Conservation (phyloP, 2,888 invertebrate genomes). For the Mythimna loreyi region DNA sequence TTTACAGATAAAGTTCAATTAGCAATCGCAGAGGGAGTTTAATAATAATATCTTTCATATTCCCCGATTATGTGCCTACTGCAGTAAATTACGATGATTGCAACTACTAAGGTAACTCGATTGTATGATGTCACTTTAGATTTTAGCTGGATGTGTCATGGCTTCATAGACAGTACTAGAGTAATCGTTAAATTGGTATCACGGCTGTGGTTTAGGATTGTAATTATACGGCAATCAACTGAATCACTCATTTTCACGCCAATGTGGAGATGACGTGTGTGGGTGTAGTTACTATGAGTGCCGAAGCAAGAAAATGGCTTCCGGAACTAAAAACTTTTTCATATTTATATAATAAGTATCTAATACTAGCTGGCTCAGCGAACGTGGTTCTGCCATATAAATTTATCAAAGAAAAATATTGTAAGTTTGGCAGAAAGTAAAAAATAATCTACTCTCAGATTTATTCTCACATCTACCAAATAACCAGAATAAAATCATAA, state of each 20-base stretch:
- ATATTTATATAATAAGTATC: background rate
- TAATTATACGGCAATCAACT: slow-evolving; percentile 24
- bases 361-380: no score
- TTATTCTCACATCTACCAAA: no score
- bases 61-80: slow-evolving; percentile 36
- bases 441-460: no score
- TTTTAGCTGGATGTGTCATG: slow-evolving; percentile 49
- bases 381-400: no score
- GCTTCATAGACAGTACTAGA: slow-evolving; percentile 5
- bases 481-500: no score
- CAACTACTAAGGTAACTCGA: slow-evolving; percentile 37
- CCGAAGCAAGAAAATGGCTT: background rate
- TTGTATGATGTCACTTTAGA: slow-evolving; percentile 45
- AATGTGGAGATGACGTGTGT: slow-evolving; percentile 6
- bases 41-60: slow-evolving; percentile 19
- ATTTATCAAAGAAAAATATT: no score
- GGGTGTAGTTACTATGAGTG: background rate
- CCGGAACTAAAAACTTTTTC: background rate
- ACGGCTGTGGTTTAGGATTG: slow-evolving; percentile 13
- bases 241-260: slow-evolving; percentile 32
- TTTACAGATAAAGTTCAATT: background rate
- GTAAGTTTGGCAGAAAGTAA: no score
- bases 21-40: background rate
- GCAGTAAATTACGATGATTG: slow-evolving; percentile 42
- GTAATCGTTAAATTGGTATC: slow-evolving; percentile 8